Evolutionary conservation across 2,113 vertebrate species (phyloP), one percentile per base, ranked within the genome.

Genomic region (Nibea albiflora): DNA sequence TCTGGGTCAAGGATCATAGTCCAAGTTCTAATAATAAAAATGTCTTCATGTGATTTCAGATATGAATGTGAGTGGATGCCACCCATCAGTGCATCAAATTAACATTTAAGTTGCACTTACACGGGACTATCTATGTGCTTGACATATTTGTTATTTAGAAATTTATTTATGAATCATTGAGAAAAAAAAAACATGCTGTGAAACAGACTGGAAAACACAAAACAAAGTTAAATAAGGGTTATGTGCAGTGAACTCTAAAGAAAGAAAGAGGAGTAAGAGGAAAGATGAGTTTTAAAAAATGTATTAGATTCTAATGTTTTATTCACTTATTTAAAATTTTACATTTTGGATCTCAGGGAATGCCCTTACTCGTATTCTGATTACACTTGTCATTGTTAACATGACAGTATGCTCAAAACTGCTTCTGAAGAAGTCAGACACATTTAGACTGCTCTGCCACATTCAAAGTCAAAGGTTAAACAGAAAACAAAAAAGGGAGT

Each of bases 301-400:
- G 17, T 17, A 70, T 52, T 58, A 12, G 11, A 46, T 49, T 20
- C 1, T 19, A 3, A 64, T 47, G n/a, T 74, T 84, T 63, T 62
- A 58, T 73, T 69, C 58, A 35, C 26, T 49, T 57, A 56, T 70
- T 64, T 58, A 57, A 69, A 69, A 74, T 22, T 61, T 52, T 17
- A 52, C 46, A 60, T 39, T 54, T 66, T 78, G 80, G 15, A 20
- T 61, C 31, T 53, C 15, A 12, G 60, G 52, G 50, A 85, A 60
- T 35, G 4, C 12, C 20, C 46, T 46, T 15, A 60, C 11, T 63
- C 44, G 16, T 60, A 16, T 46, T 70, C 46, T 28, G 42, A 63
- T 68, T 52, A 49, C 17, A 58, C 20, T 44, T 4, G 0, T 7
- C 52, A 8, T 11, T 35, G 35, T 46, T 28, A n/a, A 58, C 4